Percentiles rank a stretch among this genome's conserved stretches.
phyloP scores from a whole-genome alignment of 2,113 vertebrate species.

The Hypanus sabinus region DNA sequence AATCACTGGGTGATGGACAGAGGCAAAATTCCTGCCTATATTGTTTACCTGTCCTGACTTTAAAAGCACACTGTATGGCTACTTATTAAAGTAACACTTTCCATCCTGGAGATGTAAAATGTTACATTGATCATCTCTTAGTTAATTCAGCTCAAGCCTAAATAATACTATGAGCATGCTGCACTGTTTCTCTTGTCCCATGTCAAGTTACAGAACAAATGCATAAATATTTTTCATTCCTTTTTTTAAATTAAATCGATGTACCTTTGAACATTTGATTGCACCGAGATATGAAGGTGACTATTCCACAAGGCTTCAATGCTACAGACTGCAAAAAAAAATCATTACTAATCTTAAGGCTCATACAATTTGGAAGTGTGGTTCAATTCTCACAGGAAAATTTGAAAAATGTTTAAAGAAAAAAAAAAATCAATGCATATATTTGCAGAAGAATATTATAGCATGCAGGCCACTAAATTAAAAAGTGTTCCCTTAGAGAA shows the following conservation, averaged over 20 bases:
- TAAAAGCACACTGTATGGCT: neutral
- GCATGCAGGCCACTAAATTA: slow-evolving; percentile 14
- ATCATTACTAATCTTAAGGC: slow-evolving; percentile 32
- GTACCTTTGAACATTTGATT: slow-evolving; percentile 19
- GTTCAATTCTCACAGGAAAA: slow-evolving; percentile 1
- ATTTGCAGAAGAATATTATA: slow-evolving; percentile 24
- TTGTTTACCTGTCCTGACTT: neutral
- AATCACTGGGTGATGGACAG: neutral
- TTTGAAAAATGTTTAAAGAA: slow-evolving; percentile 31
- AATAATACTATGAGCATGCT: neutral
- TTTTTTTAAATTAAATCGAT: neutral
- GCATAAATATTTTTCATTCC: neutral
- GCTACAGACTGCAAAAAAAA: neutral
- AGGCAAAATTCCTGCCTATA: too few species aligned
- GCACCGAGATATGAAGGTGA: neutral
- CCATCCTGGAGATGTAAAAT: neutral
- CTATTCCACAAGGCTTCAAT: neutral
- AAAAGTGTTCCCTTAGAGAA: neutral
- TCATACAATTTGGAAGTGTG: slow-evolving; percentile 2
- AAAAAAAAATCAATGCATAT: slow-evolving; percentile 37
- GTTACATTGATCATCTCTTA: neutral
- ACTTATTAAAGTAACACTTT: neutral
- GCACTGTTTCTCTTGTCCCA: neutral
- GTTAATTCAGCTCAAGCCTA: neutral
- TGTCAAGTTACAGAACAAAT: neutral